These are phyloP conservation scores for Anthopleura sola DNA, from an alignment of 64 coral and sea anemone species.

Conservation along the genomic window DNA sequence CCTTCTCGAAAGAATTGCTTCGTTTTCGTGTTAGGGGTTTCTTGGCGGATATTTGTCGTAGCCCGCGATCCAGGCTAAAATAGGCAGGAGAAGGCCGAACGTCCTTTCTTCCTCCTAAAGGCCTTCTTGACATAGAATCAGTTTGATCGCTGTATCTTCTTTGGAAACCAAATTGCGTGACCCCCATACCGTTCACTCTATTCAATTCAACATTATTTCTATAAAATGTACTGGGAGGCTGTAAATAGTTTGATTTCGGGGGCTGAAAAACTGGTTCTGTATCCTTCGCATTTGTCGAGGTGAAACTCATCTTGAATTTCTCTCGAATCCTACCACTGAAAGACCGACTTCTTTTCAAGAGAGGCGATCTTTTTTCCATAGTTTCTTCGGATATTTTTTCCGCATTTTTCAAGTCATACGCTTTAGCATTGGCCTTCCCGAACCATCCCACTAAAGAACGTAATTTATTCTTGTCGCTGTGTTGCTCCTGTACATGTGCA, in stretches of 20 bases:
- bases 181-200: not conserved
- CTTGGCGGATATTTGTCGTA: not conserved
- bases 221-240: not conserved
- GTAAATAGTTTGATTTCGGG: not conserved
- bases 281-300: not conserved
- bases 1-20: not conserved
- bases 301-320: not conserved
- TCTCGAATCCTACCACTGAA: slow-evolving; percentile 5
- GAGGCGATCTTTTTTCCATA: not conserved
- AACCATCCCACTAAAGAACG: not conserved
- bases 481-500: not conserved
- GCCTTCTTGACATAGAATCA: not conserved
- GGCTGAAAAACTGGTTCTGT: not conserved
- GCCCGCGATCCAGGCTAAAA: not conserved
- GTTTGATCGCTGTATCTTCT: slow-evolving; percentile 16
- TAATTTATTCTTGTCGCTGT: not conserved
- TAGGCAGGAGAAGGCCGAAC: not conserved
- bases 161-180: not conserved
- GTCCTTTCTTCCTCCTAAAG: not conserved
- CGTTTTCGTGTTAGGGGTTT: not conserved
- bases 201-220: not conserved
- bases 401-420: not conserved
- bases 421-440: not conserved
- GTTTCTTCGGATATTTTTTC: not conserved
- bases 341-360: not conserved